Conservation (phyloP, 2,113 vertebrate genomes). For the Megaceryle maxima region DNA sequence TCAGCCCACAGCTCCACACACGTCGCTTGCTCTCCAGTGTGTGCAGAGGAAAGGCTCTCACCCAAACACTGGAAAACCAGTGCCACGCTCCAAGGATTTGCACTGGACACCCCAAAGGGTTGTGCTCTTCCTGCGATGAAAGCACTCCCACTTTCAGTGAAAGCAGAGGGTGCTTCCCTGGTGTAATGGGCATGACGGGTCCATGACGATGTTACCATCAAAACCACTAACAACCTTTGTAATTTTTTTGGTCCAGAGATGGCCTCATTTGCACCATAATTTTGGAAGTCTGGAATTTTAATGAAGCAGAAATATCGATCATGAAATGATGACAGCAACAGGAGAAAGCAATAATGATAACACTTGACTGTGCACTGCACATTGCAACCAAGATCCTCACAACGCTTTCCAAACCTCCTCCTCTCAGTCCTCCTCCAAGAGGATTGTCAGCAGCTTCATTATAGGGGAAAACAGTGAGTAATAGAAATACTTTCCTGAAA, state of each 20-base stretch:
- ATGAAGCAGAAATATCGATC: background rate
- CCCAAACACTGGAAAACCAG: background rate
- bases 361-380: background rate
- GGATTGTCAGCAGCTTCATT: background rate
- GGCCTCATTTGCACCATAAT: background rate
- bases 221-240: background rate
- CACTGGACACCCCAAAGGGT: background rate
- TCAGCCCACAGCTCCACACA: background rate
- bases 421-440: background rate
- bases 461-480: background rate
- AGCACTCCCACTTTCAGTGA: accelerated
- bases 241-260: background rate
- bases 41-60: background rate
- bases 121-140: accelerated
- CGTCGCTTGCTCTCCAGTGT: accelerated
- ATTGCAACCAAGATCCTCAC: background rate
- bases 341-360: background rate
- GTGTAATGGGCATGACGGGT: accelerated
- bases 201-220: background rate
- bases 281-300: background rate
- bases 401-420: background rate
- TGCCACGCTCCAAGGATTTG: accelerated
- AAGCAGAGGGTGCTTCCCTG: background rate
- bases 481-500: background rate
- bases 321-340: background rate